Conservation (phyloP, 2,113 vertebrate species). For the Plestiodon gilberti region DNA sequence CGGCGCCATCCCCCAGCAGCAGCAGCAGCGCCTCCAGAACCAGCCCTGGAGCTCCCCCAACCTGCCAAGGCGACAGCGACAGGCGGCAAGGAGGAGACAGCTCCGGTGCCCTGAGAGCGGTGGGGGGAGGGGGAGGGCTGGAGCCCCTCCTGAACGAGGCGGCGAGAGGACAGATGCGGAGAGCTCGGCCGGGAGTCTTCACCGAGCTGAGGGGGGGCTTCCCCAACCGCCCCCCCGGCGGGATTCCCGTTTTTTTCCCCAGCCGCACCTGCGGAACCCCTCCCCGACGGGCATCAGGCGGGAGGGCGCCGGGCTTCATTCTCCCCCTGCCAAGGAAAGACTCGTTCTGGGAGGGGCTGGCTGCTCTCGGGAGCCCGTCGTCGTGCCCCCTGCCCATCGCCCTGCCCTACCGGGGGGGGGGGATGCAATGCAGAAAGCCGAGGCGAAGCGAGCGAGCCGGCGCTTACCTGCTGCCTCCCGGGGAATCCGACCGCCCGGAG, state of each 20-base stretch:
- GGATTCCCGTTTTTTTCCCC: neutral
- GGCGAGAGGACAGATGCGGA: rapidly evolving
- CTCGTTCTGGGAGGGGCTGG: too few relatives aligned
- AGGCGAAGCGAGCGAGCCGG: neutral
- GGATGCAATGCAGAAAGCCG: too few relatives aligned
- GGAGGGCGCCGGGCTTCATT: too few relatives aligned
- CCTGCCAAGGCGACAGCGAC: neutral
- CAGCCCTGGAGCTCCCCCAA: conserved; percentile 24
- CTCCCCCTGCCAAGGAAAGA: too few relatives aligned
- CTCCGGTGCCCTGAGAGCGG: rapidly evolving
- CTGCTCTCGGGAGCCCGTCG: neutral
- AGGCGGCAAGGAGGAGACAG: neutral
- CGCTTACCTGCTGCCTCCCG: conserved; percentile 71
- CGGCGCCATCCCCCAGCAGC: too few relatives aligned
- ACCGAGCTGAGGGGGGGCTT: too few relatives aligned
- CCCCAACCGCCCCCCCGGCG: neutral
- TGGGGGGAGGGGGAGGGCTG: rapidly evolving
- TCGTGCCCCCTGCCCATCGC: neutral
- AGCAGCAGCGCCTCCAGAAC: neutral
- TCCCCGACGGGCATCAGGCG: too few relatives aligned
- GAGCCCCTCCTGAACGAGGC: too few relatives aligned
- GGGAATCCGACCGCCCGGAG: conserved; percentile 63
- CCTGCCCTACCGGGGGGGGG: neutral
- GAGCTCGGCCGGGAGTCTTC: too few relatives aligned
- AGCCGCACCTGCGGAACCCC: neutral